Conservation (phyloP, 2,888 invertebrate species). For the Caenorhabditis sp. region DNA sequence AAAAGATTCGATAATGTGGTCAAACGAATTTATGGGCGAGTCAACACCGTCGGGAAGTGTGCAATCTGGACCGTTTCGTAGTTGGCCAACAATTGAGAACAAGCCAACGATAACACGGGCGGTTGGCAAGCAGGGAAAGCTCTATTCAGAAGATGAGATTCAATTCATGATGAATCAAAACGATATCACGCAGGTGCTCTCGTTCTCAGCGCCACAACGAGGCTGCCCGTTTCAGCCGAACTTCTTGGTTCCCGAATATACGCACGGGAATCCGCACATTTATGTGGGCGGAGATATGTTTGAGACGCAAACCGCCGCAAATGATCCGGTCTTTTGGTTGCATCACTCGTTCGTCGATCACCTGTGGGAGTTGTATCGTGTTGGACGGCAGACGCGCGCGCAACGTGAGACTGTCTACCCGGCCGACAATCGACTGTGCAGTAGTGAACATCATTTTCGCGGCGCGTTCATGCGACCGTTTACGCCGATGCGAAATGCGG, state of each 20-base stretch:
- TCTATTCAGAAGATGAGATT: constrained; percentile 56
- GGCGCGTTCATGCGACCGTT: constrained; percentile 59
- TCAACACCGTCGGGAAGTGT: constrained; percentile 62
- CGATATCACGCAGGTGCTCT: constrained; percentile 53
- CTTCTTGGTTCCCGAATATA: constrained; percentile 61
- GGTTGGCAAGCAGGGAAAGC: constrained; percentile 53
- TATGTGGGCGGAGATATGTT: constrained; percentile 71
- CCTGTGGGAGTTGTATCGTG: constrained; percentile 70
- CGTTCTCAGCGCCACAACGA: constrained; percentile 58
- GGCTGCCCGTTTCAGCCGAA: constrained; percentile 48
- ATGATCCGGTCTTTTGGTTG: constrained; percentile 71
- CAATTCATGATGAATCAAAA: constrained; percentile 43
- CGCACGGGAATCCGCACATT: constrained; percentile 67
- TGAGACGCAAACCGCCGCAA: constrained; percentile 68
- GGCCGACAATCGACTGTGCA: constrained; percentile 48
- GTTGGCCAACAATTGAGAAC: constrained; percentile 65
- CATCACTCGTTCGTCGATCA: constrained; percentile 71
- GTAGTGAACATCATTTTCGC: constrained; percentile 52
- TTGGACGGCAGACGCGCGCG: constrained; percentile 46
- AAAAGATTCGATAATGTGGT: constrained; percentile 53
- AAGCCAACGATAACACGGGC: constrained; percentile 47
- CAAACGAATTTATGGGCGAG: constrained; percentile 57
- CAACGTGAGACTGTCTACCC: constrained; percentile 57
- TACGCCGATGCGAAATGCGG: constrained; percentile 59
- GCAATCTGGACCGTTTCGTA: constrained; percentile 67